Percentiles rank a stretch among this genome's conserved stretches.
Evolutionary conservation across 1,140 invertebrate species (phyloP).

Genomic region (Harlomillsia oculata): DNA sequence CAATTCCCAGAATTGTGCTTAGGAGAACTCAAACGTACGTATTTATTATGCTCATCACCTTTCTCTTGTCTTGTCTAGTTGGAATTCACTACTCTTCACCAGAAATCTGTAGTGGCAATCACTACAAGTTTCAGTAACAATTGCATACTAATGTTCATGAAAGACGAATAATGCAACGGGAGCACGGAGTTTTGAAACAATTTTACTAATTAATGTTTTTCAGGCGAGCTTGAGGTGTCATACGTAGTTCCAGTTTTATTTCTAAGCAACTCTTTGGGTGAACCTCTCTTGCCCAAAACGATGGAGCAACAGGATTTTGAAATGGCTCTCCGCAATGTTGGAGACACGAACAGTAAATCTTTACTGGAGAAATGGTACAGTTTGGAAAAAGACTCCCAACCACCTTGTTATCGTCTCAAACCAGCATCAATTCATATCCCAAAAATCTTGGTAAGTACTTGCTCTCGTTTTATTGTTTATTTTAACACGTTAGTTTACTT

Average conservation of each 20-base stretch:
- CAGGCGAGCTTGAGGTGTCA: constrained; percentile 58
- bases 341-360: constrained; percentile 48
- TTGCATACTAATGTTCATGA: no score
- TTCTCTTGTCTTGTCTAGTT: no score
- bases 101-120: no score
- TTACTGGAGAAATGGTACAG: constrained; percentile 59
- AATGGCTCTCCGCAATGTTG: constrained; percentile 53
- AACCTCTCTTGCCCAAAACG: constrained; percentile 61
- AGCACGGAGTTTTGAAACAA: no score
- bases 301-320: constrained; percentile 67
- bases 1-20: constrained; percentile 63
- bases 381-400: constrained; percentile 53
- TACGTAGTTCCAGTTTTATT: constrained; percentile 65
- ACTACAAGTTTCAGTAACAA: no score
- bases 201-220: constrained; percentile 12
- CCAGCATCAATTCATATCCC: constrained; percentile 49
- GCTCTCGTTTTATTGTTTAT: constrained; percentile 14
- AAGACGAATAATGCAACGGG: no score
- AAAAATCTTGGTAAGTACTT: constrained; percentile 33
- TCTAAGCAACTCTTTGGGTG: constrained; percentile 60
- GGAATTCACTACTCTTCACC: no score
- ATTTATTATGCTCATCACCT: background rate
- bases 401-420: constrained; percentile 64
- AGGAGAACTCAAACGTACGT: constrained; percentile 57
- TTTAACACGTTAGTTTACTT: background rate